phyloP scores from a whole-genome alignment of 2,113 vertebrate genomes.

The Motacilla tschutschensis region DNA sequence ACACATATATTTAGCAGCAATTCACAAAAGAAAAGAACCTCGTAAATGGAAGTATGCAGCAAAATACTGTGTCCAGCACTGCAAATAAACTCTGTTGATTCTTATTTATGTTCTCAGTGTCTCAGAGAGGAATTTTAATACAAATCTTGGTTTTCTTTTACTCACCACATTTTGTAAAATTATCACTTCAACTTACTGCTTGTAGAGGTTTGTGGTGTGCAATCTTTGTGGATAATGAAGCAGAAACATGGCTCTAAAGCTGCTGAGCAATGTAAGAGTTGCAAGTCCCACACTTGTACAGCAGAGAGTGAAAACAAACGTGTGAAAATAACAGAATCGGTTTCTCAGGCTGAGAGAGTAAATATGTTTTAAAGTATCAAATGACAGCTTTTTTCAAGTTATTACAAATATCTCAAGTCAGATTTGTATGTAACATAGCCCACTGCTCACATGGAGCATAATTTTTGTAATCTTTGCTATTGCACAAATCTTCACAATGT shows the following conservation, averaged over 20 bases:
- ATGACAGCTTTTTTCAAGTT: not conserved
- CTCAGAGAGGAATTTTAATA: slow-evolving; percentile 24
- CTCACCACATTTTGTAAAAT: not conserved
- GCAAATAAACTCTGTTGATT: slow-evolving; percentile 2
- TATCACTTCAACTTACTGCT: not conserved
- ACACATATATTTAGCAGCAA: not conserved
- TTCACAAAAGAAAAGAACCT: not conserved
- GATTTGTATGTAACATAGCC: not conserved
- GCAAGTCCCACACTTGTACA: not conserved
- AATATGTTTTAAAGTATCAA: not conserved
- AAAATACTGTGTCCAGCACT: not conserved
- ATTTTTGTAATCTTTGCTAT: not conserved
- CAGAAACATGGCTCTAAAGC: not conserved
- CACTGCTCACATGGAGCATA: not conserved
- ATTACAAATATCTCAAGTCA: not conserved
- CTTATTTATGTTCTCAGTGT: not conserved
- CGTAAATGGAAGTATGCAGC: not conserved
- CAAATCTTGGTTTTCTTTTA: not conserved
- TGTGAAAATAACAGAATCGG: not conserved
- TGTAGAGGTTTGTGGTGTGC: not conserved
- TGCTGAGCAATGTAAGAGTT: not conserved
- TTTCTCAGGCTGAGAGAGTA: slow-evolving; percentile 18
- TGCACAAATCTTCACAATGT: not conserved
- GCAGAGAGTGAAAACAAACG: not conserved
- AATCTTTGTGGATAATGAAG: not conserved